Base-by-base conservation (phyloP, 2,113 vertebrate genomes). In the Hydrochoerus hydrochaeris region DNA sequence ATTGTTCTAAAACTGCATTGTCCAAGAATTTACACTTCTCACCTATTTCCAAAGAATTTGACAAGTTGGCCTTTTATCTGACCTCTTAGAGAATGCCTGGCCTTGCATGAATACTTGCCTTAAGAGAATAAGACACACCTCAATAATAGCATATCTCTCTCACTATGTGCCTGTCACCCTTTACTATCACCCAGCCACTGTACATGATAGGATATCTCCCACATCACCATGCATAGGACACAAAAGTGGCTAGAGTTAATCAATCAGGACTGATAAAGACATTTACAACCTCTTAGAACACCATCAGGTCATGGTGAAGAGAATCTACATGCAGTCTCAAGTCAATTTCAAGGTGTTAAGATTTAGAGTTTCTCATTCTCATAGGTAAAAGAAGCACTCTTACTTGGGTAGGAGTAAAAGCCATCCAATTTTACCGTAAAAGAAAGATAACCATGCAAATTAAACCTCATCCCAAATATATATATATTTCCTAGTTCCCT, bases 221-320 rank as follows among this genome's bases (percentile, higher is more conserved):
- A 93, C 78, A 85, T 95, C 6, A 24, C 38, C 73, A 54, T 41
- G 65, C 78, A 88, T 22, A 97, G 80, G 20, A 95, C 32, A 88
- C 17, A n/a, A 88, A 82, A 92, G 81, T 28, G 63, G 35, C 35
- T 57, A 86, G 38, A 69, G 14, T 7, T 62, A 81, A 88, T 90
- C 24, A 90, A 54, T n/a, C 77, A 26, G 85, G 57, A 91, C 28
- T 8, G 20, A 10, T n/a, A 57, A 35, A 75, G 24, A 49, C 16
- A 92, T 82, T 52, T 69, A 28, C 2, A 82, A 78, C 26, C 65
- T 87, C 67, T 90, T 86, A 94, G 28, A 84, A 86, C 41, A 83
- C 26, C 12, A 71, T 24, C 71, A 90, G 63, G 60, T 57, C 44
- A 81, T 44, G 19, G 7, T 32, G 5, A 80, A 91, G 84, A 91